Base-by-base conservation (phyloP, 2,113 vertebrate species). In the Podarcis muralis region DNA sequence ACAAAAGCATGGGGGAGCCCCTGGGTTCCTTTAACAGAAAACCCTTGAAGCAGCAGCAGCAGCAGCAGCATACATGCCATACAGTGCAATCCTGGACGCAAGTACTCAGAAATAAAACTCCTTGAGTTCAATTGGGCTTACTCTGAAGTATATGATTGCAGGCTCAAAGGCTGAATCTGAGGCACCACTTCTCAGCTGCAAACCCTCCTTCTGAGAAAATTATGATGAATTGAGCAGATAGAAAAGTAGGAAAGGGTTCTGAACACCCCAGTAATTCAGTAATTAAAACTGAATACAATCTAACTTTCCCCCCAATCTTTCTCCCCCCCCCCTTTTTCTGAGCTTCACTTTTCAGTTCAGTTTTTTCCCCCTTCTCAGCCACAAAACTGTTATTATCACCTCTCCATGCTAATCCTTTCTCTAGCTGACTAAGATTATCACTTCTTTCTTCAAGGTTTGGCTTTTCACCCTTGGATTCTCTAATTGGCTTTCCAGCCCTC, bases 401-500 rank as follows among this genome's bases (percentile, higher is more conserved):
- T 53, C 81, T 75, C 37, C 69, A 87, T 68, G 76, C 57, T 84
- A 83, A 93, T 86, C 74, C 23, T 83, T 6, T 87, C 85, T 92
- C 91, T 93, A 16, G 30, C 85, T 65, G 87, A n/a, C 5, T 92
- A 15, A 20, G 66, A 88, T 89, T 93, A 86, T 93, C 85, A 78
- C 27, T 93, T 43, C 35, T 66, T 83, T 68, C 87, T 94, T 91
- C 53, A 92, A 76, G 80, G 57, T 94, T 93, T 90, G 81, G 69
- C 53, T 94, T 68, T 68, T 81, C 66, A 2, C 4, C 86, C 23
- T 94, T 90, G 91, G 68, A 86, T 90, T 84, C 80, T 89, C 6
- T 94, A 86, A 91, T 53, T 81, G 66, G 4, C 20, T 79, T 68
- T 92, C 48, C 87, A 90, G 32, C 20, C 1, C 13, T 81, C 76